Evolutionary conservation across 2,888 invertebrate genomes (phyloP).

Genomic region (Heliconius ismenius): DNA sequence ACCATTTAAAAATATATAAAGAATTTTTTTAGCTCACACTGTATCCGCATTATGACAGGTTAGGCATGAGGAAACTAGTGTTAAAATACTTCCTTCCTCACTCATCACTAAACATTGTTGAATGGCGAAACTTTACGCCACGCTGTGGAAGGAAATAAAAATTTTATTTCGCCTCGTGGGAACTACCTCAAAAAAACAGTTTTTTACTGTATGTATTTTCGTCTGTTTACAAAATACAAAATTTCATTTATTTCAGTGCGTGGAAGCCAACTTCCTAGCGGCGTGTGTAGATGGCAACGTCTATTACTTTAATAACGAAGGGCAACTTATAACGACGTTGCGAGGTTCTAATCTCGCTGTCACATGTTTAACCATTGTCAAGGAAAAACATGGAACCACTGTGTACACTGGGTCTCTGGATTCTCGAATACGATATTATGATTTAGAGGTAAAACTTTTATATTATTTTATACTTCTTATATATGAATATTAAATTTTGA

Average conservation of each 20-base stretch:
- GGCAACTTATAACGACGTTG: conserved; percentile 79
- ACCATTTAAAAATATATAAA: background rate
- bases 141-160: background rate
- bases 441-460: conserved; percentile 73
- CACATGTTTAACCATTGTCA: conserved; percentile 82
- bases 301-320: conserved; percentile 82
- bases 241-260: conserved; percentile 72
- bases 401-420: conserved; percentile 85
- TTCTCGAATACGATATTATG: conserved; percentile 82
- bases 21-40: too few relatives aligned
- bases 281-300: conserved; percentile 85
- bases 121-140: background rate
- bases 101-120: background rate
- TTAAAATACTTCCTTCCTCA: background rate
- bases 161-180: too few relatives aligned
- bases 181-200: background rate
- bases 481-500: background rate
- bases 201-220: background rate
- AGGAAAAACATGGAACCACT: conserved; percentile 73
- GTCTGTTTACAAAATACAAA: background rate
- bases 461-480: background rate
- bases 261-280: conserved; percentile 82
- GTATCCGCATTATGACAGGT: background rate
- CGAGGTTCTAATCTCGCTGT: conserved; percentile 83
- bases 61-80: background rate